phyloP scores from a whole-genome alignment of 1,140 invertebrate species.

The Harpegnathos saltator region DNA sequence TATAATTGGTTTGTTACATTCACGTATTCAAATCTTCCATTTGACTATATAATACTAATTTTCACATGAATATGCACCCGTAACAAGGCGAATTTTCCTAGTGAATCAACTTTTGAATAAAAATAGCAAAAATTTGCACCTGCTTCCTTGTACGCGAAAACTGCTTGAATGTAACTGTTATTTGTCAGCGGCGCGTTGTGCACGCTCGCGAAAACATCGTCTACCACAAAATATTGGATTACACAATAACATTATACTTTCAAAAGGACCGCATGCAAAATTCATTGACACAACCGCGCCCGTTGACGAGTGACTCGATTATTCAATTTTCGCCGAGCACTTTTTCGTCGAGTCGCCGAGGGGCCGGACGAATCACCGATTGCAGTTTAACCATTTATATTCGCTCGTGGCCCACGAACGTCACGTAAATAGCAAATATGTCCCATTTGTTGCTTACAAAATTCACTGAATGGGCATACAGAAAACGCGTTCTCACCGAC shows the following conservation, averaged over 20 bases:
- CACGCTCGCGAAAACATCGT: slow-evolving; percentile 36
- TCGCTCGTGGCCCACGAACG: slow-evolving; percentile 43
- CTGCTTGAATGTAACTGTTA: slow-evolving; percentile 22
- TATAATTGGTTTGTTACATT: too few relatives aligned
- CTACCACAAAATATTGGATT: slow-evolving; percentile 53
- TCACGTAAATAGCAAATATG: slow-evolving; percentile 49
- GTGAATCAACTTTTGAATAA: background rate
- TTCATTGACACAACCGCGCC: slow-evolving; percentile 57
- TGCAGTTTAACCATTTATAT: slow-evolving; percentile 60
- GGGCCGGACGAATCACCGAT: slow-evolving; percentile 55
- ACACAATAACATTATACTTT: slow-evolving; percentile 62
- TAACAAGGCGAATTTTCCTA: too few relatives aligned
- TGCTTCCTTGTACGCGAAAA: background rate
- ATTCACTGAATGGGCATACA: slow-evolving; percentile 50
- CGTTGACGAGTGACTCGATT: slow-evolving; percentile 62
- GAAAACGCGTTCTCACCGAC: slow-evolving; percentile 22
- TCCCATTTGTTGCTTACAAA: slow-evolving; percentile 58
- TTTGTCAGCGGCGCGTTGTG: slow-evolving; percentile 48
- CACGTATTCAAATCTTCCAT: too few relatives aligned
- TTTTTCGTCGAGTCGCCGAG: slow-evolving; percentile 55
- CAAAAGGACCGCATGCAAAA: slow-evolving; percentile 58
- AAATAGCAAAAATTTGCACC: slow-evolving; percentile 14
- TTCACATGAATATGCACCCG: too few relatives aligned
- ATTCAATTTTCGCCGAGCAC: slow-evolving; percentile 61
- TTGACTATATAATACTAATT: too few relatives aligned